A percentile compares a stretch with the other conserved stretches of the same genome.
Conservation (phyloP, 35 echinoderm and acorn worm species). For the Lytechinus pictus region DNA sequence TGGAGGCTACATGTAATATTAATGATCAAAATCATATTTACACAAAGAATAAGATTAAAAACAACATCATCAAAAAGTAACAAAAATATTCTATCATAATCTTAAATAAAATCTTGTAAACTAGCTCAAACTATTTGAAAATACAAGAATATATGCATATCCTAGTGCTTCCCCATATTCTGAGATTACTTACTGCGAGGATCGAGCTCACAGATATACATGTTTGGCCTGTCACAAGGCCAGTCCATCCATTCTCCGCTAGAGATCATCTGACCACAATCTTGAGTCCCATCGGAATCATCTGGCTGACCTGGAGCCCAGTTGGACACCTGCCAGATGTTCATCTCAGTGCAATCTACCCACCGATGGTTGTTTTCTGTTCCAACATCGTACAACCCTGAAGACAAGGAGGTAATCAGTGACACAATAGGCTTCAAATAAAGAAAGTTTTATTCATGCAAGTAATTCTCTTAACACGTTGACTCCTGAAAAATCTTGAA, state of each 20-base stretch:
- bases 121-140: too few relatives aligned
- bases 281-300: conserved; percentile 50
- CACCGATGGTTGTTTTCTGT: conserved; percentile 72
- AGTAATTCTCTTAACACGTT: too few relatives aligned
- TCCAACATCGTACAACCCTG: conserved; percentile 76
- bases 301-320: conserved; percentile 78
- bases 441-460: background rate
- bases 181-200: conserved; percentile 55
- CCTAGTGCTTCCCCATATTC: background rate
- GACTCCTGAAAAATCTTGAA: too few relatives aligned
- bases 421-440: background rate
- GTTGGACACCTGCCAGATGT: conserved; percentile 63
- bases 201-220: conserved; percentile 76
- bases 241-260: conserved; percentile 73
- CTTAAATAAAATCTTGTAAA: too few relatives aligned
- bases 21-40: too few relatives aligned
- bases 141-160: too few relatives aligned
- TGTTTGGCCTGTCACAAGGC: conserved; percentile 55
- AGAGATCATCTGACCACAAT: conserved; percentile 69
- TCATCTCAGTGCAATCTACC: conserved; percentile 77
- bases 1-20: too few relatives aligned
- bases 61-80: too few relatives aligned
- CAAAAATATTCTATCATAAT: too few relatives aligned
- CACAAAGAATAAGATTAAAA: too few relatives aligned
- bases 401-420: background rate